These are phyloP conservation scores for Hybos culiciformis DNA, from an alignment of 2,888 invertebrate genomes.

Conservation along the genomic window DNA sequence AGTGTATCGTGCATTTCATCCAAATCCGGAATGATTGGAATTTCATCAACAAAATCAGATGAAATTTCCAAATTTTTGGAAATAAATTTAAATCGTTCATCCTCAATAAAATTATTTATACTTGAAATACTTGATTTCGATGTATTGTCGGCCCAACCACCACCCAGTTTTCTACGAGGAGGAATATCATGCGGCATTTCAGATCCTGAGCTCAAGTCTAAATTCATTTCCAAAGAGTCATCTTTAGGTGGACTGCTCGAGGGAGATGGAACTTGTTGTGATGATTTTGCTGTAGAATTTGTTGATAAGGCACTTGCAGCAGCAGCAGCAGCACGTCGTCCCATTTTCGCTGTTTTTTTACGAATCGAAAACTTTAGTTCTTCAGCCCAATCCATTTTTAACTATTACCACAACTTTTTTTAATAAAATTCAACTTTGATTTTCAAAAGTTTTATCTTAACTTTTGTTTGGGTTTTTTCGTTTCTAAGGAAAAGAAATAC, in stretches of 20 bases:
- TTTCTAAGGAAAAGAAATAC: no score
- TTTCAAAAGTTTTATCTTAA: no score
- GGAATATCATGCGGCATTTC: slow-evolving; percentile 7
- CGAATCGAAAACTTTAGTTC: slow-evolving; percentile 33
- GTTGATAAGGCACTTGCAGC: neutral
- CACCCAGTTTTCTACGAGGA: slow-evolving; percentile 42
- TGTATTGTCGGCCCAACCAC: slow-evolving; percentile 51
- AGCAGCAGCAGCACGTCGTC: slow-evolving; percentile 21
- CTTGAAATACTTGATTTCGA: slow-evolving; percentile 30
- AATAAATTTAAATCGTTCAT: slow-evolving; percentile 43
- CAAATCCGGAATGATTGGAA: slow-evolving; percentile 63
- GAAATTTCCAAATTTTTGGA: slow-evolving; percentile 28
- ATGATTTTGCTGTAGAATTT: slow-evolving; percentile 2
- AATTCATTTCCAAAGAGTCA: no score
- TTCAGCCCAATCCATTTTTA: slow-evolving; percentile 35
- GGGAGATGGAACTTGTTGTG: no score
- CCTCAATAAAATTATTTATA: slow-evolving; percentile 24
- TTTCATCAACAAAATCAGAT: slow-evolving; percentile 45
- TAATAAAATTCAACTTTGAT: no score
- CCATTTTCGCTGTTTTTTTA: slow-evolving; percentile 34
- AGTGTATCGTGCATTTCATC: slow-evolving; percentile 59
- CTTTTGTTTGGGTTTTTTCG: no score
- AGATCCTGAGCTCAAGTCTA: no score
- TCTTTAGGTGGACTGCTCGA: no score
- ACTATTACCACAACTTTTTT: no score